phyloP scores from a whole-genome alignment of 1,140 invertebrate genomes.

The Heliothis subflexa region DNA sequence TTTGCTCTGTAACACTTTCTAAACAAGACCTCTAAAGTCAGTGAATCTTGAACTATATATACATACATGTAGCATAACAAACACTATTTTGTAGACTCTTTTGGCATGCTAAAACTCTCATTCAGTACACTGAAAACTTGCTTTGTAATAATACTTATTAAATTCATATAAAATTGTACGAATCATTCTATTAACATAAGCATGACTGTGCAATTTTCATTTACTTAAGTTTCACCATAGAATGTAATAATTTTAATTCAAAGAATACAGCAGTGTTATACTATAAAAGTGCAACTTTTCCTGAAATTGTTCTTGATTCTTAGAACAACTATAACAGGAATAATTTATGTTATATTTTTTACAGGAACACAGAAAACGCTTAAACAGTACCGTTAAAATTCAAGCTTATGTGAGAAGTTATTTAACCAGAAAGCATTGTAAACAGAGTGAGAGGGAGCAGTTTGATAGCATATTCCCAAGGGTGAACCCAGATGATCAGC shows the following conservation, averaged over 20 bases:
- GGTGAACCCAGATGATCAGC: slow-evolving; percentile 83
- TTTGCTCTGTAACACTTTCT: not conserved
- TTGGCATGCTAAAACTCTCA: not conserved
- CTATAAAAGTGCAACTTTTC: not conserved
- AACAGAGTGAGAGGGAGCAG: slow-evolving; percentile 88
- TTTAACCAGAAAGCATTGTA: slow-evolving; percentile 89
- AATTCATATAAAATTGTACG: not conserved
- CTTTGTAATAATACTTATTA: not conserved
- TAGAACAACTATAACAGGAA: no score
- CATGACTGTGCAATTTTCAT: slow-evolving; percentile 20
- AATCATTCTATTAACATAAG: slow-evolving; percentile 15
- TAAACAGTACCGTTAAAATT: slow-evolving; percentile 91
- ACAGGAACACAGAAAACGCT: slow-evolving; percentile 89
- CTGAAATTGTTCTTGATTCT: no score
- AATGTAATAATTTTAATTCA: not conserved
- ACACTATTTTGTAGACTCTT: no score
- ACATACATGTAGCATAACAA: no score
- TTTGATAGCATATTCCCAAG: slow-evolving; percentile 89
- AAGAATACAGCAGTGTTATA: not conserved
- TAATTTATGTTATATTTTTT: not conserved
- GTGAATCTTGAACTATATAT: no score
- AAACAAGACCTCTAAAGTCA: not conserved
- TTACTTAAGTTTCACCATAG: not conserved
- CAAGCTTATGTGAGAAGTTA: slow-evolving; percentile 94
- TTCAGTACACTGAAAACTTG: not conserved